Conservation (phyloP, 2,113 vertebrate species). For the Albula goreensis region DNA sequence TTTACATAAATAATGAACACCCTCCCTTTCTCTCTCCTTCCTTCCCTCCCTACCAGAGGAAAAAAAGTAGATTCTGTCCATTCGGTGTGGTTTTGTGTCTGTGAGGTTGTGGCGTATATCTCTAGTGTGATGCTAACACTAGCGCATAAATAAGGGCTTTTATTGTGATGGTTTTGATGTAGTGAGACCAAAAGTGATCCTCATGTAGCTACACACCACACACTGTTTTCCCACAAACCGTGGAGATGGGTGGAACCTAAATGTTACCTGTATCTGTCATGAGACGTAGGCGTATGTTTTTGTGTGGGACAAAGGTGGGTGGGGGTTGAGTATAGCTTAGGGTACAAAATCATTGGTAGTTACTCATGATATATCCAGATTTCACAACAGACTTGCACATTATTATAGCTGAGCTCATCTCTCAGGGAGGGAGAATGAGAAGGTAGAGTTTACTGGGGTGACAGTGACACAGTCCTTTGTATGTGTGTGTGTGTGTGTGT, state of each 20-base stretch:
- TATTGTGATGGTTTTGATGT: slow-evolving; percentile 27
- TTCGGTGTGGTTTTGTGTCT: slow-evolving; percentile 30
- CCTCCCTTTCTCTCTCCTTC: slow-evolving; percentile 10
- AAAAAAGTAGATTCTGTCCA: not conserved
- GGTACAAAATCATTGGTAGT: not conserved
- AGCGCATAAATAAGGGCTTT: slow-evolving; percentile 67
- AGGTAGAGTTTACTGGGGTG: slow-evolving; percentile 40
- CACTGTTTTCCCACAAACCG: not conserved
- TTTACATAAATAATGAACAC: not conserved
- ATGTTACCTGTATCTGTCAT: not conserved
- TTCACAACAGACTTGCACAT: not conserved
- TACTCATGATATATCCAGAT: not conserved
- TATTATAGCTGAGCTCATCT: not conserved
- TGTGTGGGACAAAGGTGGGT: not conserved
- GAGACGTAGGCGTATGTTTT: not conserved
- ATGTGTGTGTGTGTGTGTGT: slow-evolving; percentile 4
- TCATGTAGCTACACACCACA: not conserved
- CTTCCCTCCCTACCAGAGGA: not conserved
- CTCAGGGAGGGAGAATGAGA: slow-evolving; percentile 13
- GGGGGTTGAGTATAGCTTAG: not conserved
- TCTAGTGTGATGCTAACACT: slow-evolving; percentile 43
- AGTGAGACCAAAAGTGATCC: not conserved
- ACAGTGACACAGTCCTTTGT: slow-evolving; percentile 47
- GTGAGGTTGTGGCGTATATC: slow-evolving; percentile 56
- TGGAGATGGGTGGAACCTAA: too few species aligned